Conservation (phyloP, 2,113 vertebrate genomes). For the Cranoglanis bouderius region DNA sequence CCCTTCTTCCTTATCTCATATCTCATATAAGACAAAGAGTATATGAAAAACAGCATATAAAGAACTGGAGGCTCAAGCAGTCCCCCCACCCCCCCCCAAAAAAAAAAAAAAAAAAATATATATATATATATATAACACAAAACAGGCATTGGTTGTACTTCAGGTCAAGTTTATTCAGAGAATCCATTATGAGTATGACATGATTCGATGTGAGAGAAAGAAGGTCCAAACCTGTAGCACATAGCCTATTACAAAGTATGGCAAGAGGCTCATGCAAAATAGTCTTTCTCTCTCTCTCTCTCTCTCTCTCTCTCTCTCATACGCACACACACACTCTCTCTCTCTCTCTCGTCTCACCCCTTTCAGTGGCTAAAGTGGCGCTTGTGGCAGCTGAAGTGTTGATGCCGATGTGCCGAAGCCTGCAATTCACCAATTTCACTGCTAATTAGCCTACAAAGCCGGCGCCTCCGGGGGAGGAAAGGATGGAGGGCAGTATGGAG, state of each 20-base stretch:
- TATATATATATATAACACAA: no score
- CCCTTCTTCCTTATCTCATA: background rate
- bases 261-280: conserved; percentile 5
- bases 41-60: background rate
- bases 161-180: background rate
- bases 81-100: no score
- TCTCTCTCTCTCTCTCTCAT: background rate
- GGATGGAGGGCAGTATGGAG: conserved; percentile 53
- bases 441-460: conserved; percentile 81
- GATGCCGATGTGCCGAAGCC: conserved; percentile 75
- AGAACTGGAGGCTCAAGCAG: background rate
- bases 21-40: background rate
- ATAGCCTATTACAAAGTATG: background rate
- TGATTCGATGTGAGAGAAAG: conserved; percentile 37
- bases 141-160: background rate
- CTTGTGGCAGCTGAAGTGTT: conserved; percentile 77
- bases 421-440: conserved; percentile 83
- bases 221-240: conserved; percentile 30
- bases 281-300: background rate
- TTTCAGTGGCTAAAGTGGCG: conserved; percentile 77
- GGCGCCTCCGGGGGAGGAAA: conserved; percentile 59
- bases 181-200: background rate
- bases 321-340: background rate
- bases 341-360: conserved; percentile 51
- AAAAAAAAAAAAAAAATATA: no score